These are phyloP conservation scores for Colossoma macropomum DNA, from an alignment of 2,113 vertebrate genomes.

Conservation along the genomic window DNA sequence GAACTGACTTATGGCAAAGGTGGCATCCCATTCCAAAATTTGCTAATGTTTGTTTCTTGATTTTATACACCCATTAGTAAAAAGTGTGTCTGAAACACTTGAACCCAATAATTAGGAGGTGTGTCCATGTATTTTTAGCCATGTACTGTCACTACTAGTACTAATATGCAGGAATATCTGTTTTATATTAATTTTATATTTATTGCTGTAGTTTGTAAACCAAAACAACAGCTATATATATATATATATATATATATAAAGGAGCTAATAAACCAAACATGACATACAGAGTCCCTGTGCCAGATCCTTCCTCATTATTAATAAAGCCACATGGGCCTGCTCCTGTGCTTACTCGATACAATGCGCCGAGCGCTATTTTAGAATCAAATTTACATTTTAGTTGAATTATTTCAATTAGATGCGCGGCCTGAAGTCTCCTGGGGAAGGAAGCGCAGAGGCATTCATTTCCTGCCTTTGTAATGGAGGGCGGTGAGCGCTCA, in stretches of 20 bases:
- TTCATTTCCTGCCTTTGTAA: constrained; percentile 42
- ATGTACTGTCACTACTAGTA: too few relatives aligned
- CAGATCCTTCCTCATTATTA: neutral
- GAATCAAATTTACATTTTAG: constrained; percentile 38
- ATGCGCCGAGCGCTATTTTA: neutral
- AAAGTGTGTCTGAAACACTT: too few relatives aligned
- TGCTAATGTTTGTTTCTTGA: too few relatives aligned
- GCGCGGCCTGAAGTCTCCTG: neutral
- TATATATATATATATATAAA: neutral
- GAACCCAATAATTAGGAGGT: too few relatives aligned
- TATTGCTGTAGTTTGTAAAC: too few relatives aligned
- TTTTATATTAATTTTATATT: too few relatives aligned
- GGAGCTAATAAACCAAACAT: neutral
- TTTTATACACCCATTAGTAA: too few relatives aligned
- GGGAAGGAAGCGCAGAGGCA: constrained; percentile 11
- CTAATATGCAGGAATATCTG: too few relatives aligned
- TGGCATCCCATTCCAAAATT: too few relatives aligned
- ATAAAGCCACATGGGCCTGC: neutral
- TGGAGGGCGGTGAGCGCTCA: constrained; percentile 1
- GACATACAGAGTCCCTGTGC: neutral
- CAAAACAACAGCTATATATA: too few relatives aligned
- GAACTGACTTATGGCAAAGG: too few relatives aligned
- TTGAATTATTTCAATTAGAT: constrained; percentile 39
- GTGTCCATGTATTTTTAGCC: too few relatives aligned
- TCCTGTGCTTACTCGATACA: neutral